Conservation (phyloP, 2,797 vertebrate species). For the Cryptoblepharus egeriae region DNA sequence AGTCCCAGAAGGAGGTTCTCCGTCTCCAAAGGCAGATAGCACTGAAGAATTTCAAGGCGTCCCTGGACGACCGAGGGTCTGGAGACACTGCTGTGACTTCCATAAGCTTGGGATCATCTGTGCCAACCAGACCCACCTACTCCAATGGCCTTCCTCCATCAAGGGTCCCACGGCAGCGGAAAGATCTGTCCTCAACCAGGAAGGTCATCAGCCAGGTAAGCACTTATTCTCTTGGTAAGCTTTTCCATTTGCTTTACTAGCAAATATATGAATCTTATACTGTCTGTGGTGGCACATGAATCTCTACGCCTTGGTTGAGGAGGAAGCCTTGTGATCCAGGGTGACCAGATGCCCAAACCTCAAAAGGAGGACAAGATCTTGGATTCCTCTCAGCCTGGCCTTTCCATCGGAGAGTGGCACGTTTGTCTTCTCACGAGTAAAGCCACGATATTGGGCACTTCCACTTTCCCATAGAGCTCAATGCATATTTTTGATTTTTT, state of each 20-base stretch:
- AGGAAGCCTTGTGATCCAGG: no score
- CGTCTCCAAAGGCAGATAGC: conserved; percentile 95
- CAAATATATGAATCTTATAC: no score
- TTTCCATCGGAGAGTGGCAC: no score
- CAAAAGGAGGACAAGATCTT: no score
- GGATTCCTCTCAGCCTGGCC: no score
- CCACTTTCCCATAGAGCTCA: no score
- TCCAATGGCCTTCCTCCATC: not conserved
- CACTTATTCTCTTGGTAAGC: rapidly evolving
- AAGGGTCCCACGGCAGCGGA: not conserved
- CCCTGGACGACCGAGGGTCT: conserved; percentile 25
- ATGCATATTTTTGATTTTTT: no score
- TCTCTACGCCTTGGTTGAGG: no score
- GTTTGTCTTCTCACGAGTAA: no score
- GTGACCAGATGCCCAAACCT: no score
- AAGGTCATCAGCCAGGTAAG: conserved; percentile 60
- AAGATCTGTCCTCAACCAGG: rapidly evolving
- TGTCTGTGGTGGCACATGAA: no score
- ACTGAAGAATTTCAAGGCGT: conserved; percentile 78
- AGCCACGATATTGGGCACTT: no score
- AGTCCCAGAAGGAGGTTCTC: conserved; percentile 95
- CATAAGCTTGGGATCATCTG: rapidly evolving
- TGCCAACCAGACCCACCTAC: not conserved
- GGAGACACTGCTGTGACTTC: not conserved
- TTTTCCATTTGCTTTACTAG: not conserved